phyloP scores from a whole-genome alignment of 2,113 vertebrate species.

The Thinocorus orbignyianus region DNA sequence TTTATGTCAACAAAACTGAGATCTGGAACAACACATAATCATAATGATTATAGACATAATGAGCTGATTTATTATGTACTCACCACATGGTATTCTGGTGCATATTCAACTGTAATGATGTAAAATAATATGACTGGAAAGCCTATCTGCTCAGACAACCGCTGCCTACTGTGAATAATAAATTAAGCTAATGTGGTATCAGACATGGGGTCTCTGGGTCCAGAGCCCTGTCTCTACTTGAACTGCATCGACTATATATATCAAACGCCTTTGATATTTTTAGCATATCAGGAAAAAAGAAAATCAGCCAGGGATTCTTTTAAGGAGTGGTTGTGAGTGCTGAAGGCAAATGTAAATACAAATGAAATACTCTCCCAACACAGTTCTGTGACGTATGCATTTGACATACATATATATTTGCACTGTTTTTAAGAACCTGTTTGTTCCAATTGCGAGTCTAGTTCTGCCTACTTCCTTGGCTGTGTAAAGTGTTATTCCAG shows the following conservation, averaged over 20 bases:
- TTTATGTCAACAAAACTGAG: slow-evolving; percentile 37
- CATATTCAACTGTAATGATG: slow-evolving; percentile 38
- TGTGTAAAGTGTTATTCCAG: neutral
- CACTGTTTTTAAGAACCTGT: neutral
- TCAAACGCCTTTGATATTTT: neutral
- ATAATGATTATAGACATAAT: slow-evolving; percentile 45
- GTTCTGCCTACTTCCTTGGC: neutral
- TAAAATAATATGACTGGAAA: slow-evolving; percentile 5
- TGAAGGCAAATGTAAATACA: neutral
- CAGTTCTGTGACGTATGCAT: neutral
- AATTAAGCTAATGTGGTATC: slow-evolving; percentile 16
- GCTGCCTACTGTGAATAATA: slow-evolving; percentile 1
- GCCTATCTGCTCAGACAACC: neutral
- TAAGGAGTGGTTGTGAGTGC: neutral
- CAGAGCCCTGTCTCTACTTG: neutral
- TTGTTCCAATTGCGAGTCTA: neutral
- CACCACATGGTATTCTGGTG: slow-evolving; percentile 46
- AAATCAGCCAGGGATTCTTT: neutral
- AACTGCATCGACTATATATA: neutral
- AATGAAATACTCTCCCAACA: neutral
- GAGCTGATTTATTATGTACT: slow-evolving; percentile 47
- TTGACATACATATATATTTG: neutral
- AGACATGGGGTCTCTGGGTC: neutral
- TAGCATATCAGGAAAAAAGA: neutral
- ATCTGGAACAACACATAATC: slow-evolving; percentile 49